Conservation (phyloP, 2,113 vertebrate genomes). For the Hoplias malabaricus region DNA sequence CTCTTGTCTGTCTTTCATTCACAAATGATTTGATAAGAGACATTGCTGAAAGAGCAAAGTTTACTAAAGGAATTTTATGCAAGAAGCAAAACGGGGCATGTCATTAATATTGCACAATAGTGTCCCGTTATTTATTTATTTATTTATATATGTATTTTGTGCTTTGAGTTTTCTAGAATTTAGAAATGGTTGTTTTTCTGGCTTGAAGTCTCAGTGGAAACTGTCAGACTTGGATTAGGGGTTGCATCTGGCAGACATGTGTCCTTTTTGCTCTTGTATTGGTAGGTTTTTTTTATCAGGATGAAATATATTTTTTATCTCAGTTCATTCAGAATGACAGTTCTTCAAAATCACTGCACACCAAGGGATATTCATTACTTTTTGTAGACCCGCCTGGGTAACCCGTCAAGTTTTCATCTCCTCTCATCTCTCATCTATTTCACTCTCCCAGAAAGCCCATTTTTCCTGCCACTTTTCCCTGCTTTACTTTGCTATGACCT, state of each 20-base stretch:
- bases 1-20: conserved; percentile 18
- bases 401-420: conserved; percentile 78
- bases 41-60: conserved; percentile 28
- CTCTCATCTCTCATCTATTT: conserved; percentile 79
- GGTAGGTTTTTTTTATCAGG: conserved; percentile 66
- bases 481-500: conserved; percentile 80
- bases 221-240: conserved; percentile 75
- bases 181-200: conserved; percentile 37
- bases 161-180: conserved; percentile 21
- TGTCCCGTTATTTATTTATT: not conserved
- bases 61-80: conserved; percentile 11
- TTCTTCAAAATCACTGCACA: conserved; percentile 76
- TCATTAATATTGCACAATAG: conserved; percentile 30
- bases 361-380: conserved; percentile 79
- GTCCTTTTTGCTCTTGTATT: conserved; percentile 75
- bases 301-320: conserved; percentile 80
- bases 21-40: conserved; percentile 41
- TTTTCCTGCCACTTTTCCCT: conserved; percentile 61
- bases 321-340: conserved; percentile 78
- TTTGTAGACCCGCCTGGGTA: conserved; percentile 74
- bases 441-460: conserved; percentile 70
- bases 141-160: not conserved
- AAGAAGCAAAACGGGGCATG: conserved; percentile 35
- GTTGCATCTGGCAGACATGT: conserved; percentile 72
- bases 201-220: conserved; percentile 66